Conservation (phyloP, 64 coral and sea anemone species). For the Montipora sp. region DNA sequence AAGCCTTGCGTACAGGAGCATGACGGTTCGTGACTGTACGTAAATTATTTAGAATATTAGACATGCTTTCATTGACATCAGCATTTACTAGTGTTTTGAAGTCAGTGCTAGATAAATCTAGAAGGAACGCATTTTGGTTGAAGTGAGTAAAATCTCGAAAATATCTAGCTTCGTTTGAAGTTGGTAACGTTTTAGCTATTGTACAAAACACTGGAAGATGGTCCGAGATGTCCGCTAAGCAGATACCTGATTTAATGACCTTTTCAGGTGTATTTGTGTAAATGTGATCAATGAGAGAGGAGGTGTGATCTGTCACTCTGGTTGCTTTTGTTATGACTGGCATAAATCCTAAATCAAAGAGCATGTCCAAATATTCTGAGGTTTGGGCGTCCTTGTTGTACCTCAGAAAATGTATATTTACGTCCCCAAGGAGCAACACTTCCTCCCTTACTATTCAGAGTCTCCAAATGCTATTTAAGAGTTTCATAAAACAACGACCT, state of each 20-base stretch:
- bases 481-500: slow-evolving; percentile 8
- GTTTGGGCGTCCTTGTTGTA: slow-evolving; percentile 45
- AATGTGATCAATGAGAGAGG: slow-evolving; percentile 58
- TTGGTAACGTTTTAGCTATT: background rate
- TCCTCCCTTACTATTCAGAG: slow-evolving; percentile 37
- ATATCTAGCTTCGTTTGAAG: slow-evolving; percentile 17
- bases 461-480: slow-evolving; percentile 1
- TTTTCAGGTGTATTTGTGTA: slow-evolving; percentile 59
- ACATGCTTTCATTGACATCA: slow-evolving; percentile 38
- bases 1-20: slow-evolving; percentile 61
- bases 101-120: slow-evolving; percentile 8
- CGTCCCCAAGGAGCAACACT: slow-evolving; percentile 51
- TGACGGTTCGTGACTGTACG: slow-evolving; percentile 42
- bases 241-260: slow-evolving; percentile 44
- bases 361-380: slow-evolving; percentile 60
- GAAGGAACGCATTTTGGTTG: slow-evolving; percentile 19
- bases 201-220: slow-evolving; percentile 14
- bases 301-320: slow-evolving; percentile 53
- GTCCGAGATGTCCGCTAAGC: slow-evolving; percentile 33
- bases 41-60: slow-evolving; percentile 30
- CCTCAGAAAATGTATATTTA: slow-evolving; percentile 46
- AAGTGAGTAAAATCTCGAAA: slow-evolving; percentile 27
- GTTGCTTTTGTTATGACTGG: slow-evolving; percentile 67
- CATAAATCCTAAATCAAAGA: slow-evolving; percentile 58
- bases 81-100: slow-evolving; percentile 1